phyloP scores from a whole-genome alignment of 2,113 vertebrate species.

The Orthonyx spaldingii region DNA sequence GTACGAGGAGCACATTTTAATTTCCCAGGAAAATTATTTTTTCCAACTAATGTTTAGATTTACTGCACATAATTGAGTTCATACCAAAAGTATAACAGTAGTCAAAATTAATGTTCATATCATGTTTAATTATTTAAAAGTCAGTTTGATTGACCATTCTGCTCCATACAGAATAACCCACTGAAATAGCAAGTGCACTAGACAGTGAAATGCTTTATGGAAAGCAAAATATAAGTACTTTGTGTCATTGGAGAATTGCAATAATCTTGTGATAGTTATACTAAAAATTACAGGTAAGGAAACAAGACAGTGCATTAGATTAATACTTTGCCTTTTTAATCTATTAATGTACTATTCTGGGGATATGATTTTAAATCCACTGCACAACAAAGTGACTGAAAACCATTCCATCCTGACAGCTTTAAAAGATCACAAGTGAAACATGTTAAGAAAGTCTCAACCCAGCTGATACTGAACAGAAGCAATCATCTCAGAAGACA shows the following conservation, averaged over 20 bases:
- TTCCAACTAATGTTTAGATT: neutral
- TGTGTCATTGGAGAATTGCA: slow-evolving; percentile 52
- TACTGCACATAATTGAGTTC: neutral
- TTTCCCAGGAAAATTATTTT: neutral
- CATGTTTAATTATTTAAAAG: neutral
- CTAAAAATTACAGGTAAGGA: slow-evolving; percentile 30
- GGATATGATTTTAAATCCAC: slow-evolving; percentile 65
- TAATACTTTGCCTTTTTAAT: slow-evolving; percentile 69
- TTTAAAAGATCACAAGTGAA: slow-evolving; percentile 69
- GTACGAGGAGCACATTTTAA: neutral
- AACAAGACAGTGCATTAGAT: slow-evolving; percentile 54
- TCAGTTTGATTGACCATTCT: neutral
- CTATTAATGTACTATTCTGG: slow-evolving; percentile 66
- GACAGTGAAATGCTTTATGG: neutral
- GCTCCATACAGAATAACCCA: neutral
- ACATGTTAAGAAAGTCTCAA: slow-evolving; percentile 49
- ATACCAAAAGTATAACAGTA: neutral
- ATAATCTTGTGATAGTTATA: slow-evolving; percentile 28
- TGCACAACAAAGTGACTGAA: slow-evolving; percentile 67
- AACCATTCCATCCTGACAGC: slow-evolving; percentile 69
- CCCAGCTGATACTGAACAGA: neutral
- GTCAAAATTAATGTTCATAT: neutral
- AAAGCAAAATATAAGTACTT: neutral
- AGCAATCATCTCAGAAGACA: neutral
- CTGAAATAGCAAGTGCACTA: neutral